A percentile compares a stretch with the other conserved stretches of the same genome.
Evolutionary conservation across 2,888 invertebrate species (phyloP).

Genomic region (Pristionchus exspectatus): DNA sequence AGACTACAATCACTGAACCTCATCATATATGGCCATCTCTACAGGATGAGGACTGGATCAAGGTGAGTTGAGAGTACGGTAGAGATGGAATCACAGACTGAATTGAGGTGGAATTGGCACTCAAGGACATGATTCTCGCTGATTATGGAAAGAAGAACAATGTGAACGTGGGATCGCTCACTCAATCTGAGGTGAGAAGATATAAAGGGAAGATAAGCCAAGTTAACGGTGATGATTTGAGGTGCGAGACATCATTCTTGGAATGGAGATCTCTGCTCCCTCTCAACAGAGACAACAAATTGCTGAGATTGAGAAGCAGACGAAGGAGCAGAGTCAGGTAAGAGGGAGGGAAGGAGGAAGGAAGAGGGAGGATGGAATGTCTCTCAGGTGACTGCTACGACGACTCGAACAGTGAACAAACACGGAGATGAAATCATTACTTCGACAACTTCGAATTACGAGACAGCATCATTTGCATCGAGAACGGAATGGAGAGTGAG

Average conservation of each 20-base stretch:
- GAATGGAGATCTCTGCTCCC: slow-evolving; percentile 99
- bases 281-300: slow-evolving; percentile 99
- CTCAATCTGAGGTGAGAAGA: slow-evolving; percentile 90
- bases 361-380: not conserved
- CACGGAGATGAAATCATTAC: slow-evolving; percentile 99
- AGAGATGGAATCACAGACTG: not conserved
- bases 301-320: slow-evolving; percentile 99
- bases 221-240: not conserved
- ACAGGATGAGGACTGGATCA: slow-evolving; percentile 99
- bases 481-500: slow-evolving; percentile 97
- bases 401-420: slow-evolving; percentile 98
- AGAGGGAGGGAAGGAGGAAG: not conserved
- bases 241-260: slow-evolving; percentile 96
- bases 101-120: slow-evolving; percentile 87
- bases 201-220: not conserved
- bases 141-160: slow-evolving; percentile 99
- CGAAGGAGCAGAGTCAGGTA: slow-evolving; percentile 89
- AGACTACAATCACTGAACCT: slow-evolving; percentile 97
- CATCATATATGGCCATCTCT: slow-evolving; percentile 99
- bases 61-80: slow-evolving; percentile 82
- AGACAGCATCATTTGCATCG: slow-evolving; percentile 97
- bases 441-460: slow-evolving; percentile 98
- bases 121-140: slow-evolving; percentile 97
- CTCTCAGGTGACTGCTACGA: slow-evolving; percentile 92
- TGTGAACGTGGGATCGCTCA: slow-evolving; percentile 98